phyloP scores from a whole-genome alignment of 2,113 vertebrate genomes.

The Albula glossodonta region DNA sequence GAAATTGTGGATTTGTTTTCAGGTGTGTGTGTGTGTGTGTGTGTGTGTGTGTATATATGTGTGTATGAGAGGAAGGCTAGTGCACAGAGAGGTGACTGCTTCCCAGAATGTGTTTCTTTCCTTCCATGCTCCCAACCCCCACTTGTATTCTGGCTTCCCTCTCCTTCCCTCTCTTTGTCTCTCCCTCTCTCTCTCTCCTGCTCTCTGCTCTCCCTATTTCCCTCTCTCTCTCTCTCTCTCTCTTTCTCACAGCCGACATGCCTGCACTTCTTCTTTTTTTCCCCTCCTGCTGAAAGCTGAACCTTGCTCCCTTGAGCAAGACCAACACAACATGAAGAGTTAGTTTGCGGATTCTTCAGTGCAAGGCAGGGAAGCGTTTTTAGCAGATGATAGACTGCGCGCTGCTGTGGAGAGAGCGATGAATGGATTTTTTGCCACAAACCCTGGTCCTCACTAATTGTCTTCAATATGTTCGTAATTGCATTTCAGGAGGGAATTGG shows the following conservation, averaged over 20 bases:
- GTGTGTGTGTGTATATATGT: slow-evolving; percentile 9
- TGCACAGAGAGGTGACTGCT: slow-evolving; percentile 59
- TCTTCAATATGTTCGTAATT: slow-evolving; percentile 18
- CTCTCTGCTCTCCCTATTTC: background rate
- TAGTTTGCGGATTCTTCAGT: slow-evolving; percentile 28
- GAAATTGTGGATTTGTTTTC: slow-evolving; percentile 52
- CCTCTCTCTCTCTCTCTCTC: slow-evolving; percentile 35
- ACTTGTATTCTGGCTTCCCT: slow-evolving; percentile 24
- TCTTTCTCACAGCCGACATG: slow-evolving; percentile 21
- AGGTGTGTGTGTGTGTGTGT: slow-evolving; percentile 3
- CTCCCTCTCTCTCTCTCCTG: background rate
- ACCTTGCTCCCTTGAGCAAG: slow-evolving; percentile 36
- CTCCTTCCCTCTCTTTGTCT: background rate
- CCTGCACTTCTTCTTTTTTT: slow-evolving; percentile 39
- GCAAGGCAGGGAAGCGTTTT: slow-evolving; percentile 24
- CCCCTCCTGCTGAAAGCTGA: slow-evolving; percentile 43
- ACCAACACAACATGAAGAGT: slow-evolving; percentile 24
- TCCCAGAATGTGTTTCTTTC: slow-evolving; percentile 24
- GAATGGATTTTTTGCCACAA: slow-evolving; percentile 5
- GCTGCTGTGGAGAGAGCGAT: slow-evolving; percentile 1
- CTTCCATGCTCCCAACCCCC: background rate
- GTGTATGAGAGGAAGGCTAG: slow-evolving; percentile 46
- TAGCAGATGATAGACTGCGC: slow-evolving; percentile 29
- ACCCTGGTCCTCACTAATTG: slow-evolving; percentile 9
- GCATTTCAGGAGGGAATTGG: background rate